Base-by-base conservation (phyloP, 2,113 vertebrate genomes). In the Prunella fulvescens region DNA sequence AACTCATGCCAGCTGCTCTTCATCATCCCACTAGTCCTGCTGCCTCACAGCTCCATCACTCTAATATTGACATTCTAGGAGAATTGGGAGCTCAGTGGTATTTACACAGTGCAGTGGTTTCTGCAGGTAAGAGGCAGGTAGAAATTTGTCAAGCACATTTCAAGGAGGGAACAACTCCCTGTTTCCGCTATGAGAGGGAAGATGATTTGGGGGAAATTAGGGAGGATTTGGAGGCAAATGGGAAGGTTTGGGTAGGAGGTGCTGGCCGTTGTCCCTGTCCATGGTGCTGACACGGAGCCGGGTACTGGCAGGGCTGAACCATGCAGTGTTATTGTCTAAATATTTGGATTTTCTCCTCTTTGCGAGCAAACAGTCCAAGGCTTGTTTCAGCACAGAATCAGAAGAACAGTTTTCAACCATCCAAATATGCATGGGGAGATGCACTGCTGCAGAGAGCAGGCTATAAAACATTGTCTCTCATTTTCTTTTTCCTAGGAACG, bases 401-500 rank as follows among this genome's bases (percentile, higher is more conserved):
- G 61, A 23, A 89, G 57, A 72, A 33, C n/a, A 40, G 88, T 65
- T 92, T 86, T 67, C 70, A 89, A 12, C 47, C 10, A 2, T 44
- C 45, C 44, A 74, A 50, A 76, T 42, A 61, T 8, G 40, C 64
- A 20, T 2, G 9, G 66, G 23, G 61, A 73, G 45, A 39, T n/a
- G 33, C 61, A 74, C n/a, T 86, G 45, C 85, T 95, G 79, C 2
- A 5, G 69, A 64, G 65, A 91, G 33, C 37, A 40, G 47, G 54
- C 24, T 47, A 22, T 88, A 80, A 96, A 80, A 82, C 5, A 6
- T 69, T 76, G 67, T 86, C 71, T 93, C 40, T 85, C 39, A 1
- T 81, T 78, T 93, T 95, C 56, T 96, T 96, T 86, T 64, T 92
- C 74, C 51, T 95, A 99, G 99, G 99, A 99, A 91, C 98, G 99